phyloP scores from a whole-genome alignment of 1,140 invertebrate species.

The Phortica variegata region DNA sequence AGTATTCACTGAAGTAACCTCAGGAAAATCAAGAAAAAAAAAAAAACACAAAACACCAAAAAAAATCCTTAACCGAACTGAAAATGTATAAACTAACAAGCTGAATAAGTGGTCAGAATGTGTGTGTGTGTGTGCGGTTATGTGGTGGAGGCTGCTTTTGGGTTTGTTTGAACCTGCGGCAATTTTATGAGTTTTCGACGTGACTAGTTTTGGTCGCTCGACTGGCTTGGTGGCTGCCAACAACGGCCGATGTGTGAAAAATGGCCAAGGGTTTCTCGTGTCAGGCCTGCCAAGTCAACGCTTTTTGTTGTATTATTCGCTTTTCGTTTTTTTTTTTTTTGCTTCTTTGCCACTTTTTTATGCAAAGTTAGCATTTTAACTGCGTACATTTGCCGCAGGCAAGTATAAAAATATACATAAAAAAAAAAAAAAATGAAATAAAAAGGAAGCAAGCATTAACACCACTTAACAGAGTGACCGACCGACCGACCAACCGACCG shows the following conservation, averaged over 20 bases:
- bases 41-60: slow-evolving; percentile 24
- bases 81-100: too few relatives aligned
- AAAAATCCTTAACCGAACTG: slow-evolving; percentile 29
- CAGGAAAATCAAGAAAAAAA: background rate
- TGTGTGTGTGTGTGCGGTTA: slow-evolving; percentile 25
- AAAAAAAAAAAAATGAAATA: too few relatives aligned
- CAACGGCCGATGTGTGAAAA: background rate
- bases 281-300: too few relatives aligned
- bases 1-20: slow-evolving; percentile 3
- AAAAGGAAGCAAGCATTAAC: slow-evolving; percentile 10
- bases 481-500: too few relatives aligned
- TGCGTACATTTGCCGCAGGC: background rate
- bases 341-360: background rate
- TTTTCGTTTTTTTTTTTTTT: slow-evolving; percentile 4
- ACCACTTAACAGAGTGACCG: slow-evolving; percentile 13
- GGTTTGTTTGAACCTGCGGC: slow-evolving; percentile 8
- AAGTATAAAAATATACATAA: too few relatives aligned
- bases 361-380: background rate
- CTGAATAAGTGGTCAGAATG: too few relatives aligned
- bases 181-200: slow-evolving; percentile 29
- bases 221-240: too few relatives aligned
- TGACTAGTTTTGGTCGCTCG: slow-evolving; percentile 42
- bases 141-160: background rate
- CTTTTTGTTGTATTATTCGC: too few relatives aligned
- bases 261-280: background rate